Conservation (phyloP, 2,113 vertebrate genomes). For the Caretta caretta region DNA sequence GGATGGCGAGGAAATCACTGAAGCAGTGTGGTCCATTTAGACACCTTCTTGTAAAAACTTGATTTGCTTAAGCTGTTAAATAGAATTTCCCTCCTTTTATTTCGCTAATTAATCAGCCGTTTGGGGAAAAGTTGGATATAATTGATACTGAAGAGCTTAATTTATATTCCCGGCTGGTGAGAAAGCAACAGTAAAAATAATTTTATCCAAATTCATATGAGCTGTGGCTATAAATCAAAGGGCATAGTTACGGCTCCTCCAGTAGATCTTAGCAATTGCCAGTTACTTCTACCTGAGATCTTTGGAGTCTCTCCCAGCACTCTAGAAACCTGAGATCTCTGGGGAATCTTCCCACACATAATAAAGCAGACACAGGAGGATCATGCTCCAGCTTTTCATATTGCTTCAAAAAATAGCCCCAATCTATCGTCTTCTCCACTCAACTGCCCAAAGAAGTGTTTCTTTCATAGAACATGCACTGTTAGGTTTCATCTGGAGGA, state of each 20-base stretch:
- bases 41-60: slow-evolving; percentile 12
- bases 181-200: slow-evolving; percentile 28
- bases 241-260: background rate
- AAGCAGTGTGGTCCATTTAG: background rate
- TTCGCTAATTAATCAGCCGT: slow-evolving; percentile 38
- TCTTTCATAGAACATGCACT: slow-evolving; percentile 13
- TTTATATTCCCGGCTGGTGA: slow-evolving; percentile 40
- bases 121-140: slow-evolving; percentile 2
- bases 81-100: background rate
- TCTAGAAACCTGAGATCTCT: background rate
- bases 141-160: background rate
- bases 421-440: slow-evolving; percentile 49
- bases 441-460: background rate
- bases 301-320: background rate
- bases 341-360: slow-evolving; percentile 14
- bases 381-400: slow-evolving; percentile 22
- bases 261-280: slow-evolving; percentile 14
- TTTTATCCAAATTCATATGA: slow-evolving; percentile 56
- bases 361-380: slow-evolving; percentile 42
- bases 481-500: slow-evolving; percentile 28
- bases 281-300: slow-evolving; percentile 30
- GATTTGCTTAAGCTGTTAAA: slow-evolving; percentile 43
- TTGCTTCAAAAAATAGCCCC: slow-evolving; percentile 58
- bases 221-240: slow-evolving; percentile 42
- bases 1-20: background rate